phyloP scores from a whole-genome alignment of 2,888 invertebrate species.

The Leptopilina syphax region DNA sequence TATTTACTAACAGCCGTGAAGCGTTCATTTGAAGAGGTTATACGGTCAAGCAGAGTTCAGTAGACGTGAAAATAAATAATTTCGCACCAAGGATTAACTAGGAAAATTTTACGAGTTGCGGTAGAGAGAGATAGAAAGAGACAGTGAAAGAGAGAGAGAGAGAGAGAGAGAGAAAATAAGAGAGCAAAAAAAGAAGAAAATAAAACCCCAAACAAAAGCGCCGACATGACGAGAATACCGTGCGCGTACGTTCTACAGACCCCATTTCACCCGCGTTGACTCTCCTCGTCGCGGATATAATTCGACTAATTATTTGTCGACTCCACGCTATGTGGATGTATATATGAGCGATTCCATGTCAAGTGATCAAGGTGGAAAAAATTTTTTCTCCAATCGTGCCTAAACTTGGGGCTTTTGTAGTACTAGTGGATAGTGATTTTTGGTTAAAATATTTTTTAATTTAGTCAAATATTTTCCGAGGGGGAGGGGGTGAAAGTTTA shows the following conservation, averaged over 20 bases:
- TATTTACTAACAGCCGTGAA: not conserved
- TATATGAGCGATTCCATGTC: too few relatives aligned
- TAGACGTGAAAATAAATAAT: constrained; percentile 35
- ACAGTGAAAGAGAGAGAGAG: not conserved
- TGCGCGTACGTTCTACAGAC: not conserved
- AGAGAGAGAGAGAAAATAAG: not conserved
- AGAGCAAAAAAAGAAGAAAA: not conserved
- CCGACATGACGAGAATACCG: not conserved
- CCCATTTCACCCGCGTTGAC: not conserved
- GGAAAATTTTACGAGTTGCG: constrained; percentile 1
- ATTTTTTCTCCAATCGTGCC: too few relatives aligned
- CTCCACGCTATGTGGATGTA: not conserved
- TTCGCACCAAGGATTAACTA: constrained; percentile 17
- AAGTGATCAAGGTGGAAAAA: too few relatives aligned
- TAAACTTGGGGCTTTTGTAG: too few relatives aligned
- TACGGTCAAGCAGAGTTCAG: constrained; percentile 27
- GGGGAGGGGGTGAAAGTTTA: too few relatives aligned
- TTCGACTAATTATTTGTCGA: constrained; percentile 28
- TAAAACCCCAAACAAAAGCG: not conserved
- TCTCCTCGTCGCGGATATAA: constrained; percentile 12
- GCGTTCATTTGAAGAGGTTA: constrained; percentile 24
- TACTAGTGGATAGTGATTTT: too few relatives aligned
- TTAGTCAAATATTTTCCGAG: too few relatives aligned
- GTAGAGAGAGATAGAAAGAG: not conserved
- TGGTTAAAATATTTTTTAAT: too few relatives aligned